Base-by-base conservation (phyloP, 2,113 vertebrate species). In the Corvus moneduloides region DNA sequence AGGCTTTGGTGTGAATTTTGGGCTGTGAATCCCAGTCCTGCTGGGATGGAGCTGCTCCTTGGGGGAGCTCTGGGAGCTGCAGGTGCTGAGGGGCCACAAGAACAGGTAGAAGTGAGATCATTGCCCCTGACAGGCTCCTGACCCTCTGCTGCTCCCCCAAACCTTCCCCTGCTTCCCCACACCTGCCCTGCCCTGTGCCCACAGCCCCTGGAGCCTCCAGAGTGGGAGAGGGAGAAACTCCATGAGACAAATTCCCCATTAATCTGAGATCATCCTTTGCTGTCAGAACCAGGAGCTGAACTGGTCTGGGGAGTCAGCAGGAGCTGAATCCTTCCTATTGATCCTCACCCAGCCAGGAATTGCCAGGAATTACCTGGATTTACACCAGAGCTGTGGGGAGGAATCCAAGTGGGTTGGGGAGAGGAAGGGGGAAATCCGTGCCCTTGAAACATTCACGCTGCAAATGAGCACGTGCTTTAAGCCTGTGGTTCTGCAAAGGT, bases 401-500 rank as follows among this genome's bases (percentile, higher is more conserved):
- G 51, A 75, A 84, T 55, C 49, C 2, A 3, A 64, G 44, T 27
- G 46, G 37, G 63, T 22, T 22, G 61, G 76, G 73, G 80, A 46
- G 0, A 3, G 80, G 89, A 83, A 63, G 58, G 56, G 79, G 59
- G 33, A 86, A 64, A 52, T 51, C 61, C 13, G 5, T 2, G 2
- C 44, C 84, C 44, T 90, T 82, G 35, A 92, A 96, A 89, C 79
- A 93, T 95, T 88, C 55, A 79, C 62, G 43, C 81, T 43, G 33
- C 67, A 84, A 90, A 96, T 66, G 67, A 90, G 39, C 80, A 30
- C 8, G 49, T 69, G 68, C 72, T 86, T 89, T 66, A 91, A 94
- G 80, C 52, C 75, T 41, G 33, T 2, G 81, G 66, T 73, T 87
- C 86, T 93, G 92, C 90, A 94, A 94, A 92, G 84, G 89, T 94